phyloP scores from a whole-genome alignment of 2,113 vertebrate species.

The Rhinolophus sinicus region DNA sequence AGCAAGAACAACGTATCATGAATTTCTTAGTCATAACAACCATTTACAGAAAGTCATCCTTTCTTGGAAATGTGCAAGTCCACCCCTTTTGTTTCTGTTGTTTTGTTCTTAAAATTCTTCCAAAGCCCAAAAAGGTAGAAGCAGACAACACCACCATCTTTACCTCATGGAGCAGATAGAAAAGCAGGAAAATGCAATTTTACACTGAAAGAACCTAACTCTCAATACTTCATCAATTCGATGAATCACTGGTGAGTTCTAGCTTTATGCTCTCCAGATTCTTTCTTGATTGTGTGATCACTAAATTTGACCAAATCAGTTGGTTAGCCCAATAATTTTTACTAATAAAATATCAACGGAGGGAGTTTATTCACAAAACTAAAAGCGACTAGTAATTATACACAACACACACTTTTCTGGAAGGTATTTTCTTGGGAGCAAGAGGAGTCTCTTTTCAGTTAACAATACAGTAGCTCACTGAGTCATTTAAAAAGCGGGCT shows the following conservation, averaged over 20 bases:
- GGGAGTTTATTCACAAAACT: slow-evolving; percentile 74
- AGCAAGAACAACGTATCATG: neutral
- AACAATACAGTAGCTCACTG: slow-evolving; percentile 31
- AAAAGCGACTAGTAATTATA: slow-evolving; percentile 50
- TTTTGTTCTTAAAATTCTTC: neutral
- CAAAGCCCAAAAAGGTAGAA: neutral
- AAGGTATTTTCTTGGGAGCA: slow-evolving; percentile 55
- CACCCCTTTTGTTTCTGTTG: neutral
- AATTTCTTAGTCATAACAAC: neutral
- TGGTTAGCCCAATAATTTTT: neutral
- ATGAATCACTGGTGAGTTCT: neutral
- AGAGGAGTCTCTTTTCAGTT: slow-evolving; percentile 56
- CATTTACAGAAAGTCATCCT: neutral
- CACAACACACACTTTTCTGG: slow-evolving; percentile 62
- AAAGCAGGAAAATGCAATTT: neutral
- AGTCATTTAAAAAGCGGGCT: slow-evolving; percentile 66
- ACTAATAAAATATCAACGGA: neutral
- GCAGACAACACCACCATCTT: neutral
- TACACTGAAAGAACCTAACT: neutral
- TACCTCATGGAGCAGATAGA: neutral
- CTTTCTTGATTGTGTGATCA: neutral
- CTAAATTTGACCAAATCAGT: neutral
- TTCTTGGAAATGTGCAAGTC: neutral
- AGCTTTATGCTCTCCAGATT: neutral
- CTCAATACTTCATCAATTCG: neutral